phyloP scores from a whole-genome alignment of 2,888 invertebrate genomes.

The Euplexia lucipara region DNA sequence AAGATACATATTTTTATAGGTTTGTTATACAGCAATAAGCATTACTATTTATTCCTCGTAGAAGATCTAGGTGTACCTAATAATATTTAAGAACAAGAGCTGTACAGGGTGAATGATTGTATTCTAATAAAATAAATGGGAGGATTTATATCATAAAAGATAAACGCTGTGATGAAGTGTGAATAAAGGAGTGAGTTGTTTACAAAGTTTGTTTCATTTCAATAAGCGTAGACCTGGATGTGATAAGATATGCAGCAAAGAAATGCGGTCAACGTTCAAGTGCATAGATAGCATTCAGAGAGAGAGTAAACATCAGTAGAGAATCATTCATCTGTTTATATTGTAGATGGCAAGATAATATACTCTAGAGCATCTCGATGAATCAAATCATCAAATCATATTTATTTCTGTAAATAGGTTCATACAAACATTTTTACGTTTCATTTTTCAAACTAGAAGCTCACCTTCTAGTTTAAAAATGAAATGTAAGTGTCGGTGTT shows the following conservation, averaged over 20 bases:
- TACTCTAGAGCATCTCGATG: too few species aligned
- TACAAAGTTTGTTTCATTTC: conserved; percentile 69
- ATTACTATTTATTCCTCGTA: conserved; percentile 61
- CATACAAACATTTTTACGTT: too few species aligned
- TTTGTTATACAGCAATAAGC: conserved; percentile 48
- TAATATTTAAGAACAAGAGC: conserved; percentile 32
- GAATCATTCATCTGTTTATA: not conserved
- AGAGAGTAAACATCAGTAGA: conserved; percentile 1
- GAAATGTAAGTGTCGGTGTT: too few species aligned
- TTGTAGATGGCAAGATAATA: not conserved
- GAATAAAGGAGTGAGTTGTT: conserved; percentile 77
- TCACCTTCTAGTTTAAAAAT: too few species aligned
- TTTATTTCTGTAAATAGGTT: too few species aligned
- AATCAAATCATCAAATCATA: too few species aligned
- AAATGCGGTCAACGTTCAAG: conserved; percentile 41
- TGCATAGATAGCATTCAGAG: conserved; percentile 16
- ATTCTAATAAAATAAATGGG: conserved; percentile 27
- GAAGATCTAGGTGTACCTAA: conserved; percentile 49
- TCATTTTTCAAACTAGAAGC: too few species aligned
- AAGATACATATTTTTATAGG: conserved; percentile 44
- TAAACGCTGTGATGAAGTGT: conserved; percentile 70
- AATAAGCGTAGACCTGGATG: conserved; percentile 20
- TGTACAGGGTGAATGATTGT: conserved; percentile 59
- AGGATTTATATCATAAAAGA: conserved; percentile 39
- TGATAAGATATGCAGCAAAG: conserved; percentile 9